Percentiles rank a stretch among this genome's conserved stretches.
Conservation (phyloP, 2,888 invertebrate genomes). For the Ethmia dodecea region DNA sequence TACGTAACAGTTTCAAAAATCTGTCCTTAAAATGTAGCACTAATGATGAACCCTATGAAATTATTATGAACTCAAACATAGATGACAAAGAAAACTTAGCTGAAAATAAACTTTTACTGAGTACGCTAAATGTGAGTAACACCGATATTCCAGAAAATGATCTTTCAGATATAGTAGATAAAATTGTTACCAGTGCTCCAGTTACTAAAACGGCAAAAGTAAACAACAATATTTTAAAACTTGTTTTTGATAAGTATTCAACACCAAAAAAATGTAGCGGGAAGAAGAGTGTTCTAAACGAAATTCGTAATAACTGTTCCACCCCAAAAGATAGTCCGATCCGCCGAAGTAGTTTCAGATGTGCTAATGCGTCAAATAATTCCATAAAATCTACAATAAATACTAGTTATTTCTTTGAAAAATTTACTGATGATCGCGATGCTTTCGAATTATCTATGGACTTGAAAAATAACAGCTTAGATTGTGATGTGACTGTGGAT, state of each 20-base stretch:
- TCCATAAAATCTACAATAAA: conserved; percentile 32
- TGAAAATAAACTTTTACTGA: conserved; percentile 30
- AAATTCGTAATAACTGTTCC: conserved; percentile 51
- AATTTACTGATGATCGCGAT: conserved; percentile 67
- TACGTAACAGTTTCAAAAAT: conserved; percentile 39
- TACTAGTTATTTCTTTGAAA: conserved; percentile 76
- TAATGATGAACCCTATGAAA: conserved; percentile 13
- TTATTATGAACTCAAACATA: conserved; percentile 1
- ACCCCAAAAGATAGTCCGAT: conserved; percentile 55
- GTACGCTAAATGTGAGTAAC: conserved; percentile 37
- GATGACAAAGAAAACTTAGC: conserved; percentile 24
- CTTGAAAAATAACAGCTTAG: conserved; percentile 43
- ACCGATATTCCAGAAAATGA: conserved; percentile 39
- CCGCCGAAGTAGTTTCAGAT: conserved; percentile 24
- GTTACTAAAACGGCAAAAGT: conserved; percentile 45
- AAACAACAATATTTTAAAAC: conserved; percentile 48
- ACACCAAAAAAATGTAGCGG: conserved; percentile 45
- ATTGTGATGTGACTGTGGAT: conserved; percentile 47
- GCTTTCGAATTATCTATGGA: conserved; percentile 80
- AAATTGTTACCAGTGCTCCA: conserved; percentile 46
- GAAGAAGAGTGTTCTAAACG: conserved; percentile 32
- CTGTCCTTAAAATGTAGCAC: conserved; percentile 34
- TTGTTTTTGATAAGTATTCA: conserved; percentile 47
- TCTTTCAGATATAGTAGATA: conserved; percentile 56
- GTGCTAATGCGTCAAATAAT: conserved; percentile 24